Evolutionary conservation across 1,140 invertebrate genomes (phyloP), one percentile per base, ranked within the genome.

Genomic region (Drosophila ironensis): DNA sequence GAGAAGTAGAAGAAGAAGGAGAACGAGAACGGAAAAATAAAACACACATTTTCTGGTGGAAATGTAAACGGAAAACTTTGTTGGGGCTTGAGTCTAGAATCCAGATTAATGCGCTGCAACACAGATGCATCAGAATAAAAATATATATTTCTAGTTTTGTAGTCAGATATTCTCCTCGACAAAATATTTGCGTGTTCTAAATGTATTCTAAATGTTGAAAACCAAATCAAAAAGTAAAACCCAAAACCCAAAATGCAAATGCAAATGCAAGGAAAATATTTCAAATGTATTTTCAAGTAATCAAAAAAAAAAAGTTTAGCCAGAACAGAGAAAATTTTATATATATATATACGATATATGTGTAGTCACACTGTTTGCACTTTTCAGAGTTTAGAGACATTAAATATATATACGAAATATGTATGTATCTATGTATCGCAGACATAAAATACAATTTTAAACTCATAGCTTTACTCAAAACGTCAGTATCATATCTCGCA

Each of bases 151-250:
- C 63, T 63, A 63, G 60, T 63, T 63, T 63, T 63, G 60, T 63
- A 63, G 60, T 40, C 60, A 63, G 42, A 63, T 63, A 63, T 63
- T 63, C 60, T 63, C 33, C 44, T 51, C 53, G 27, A 30, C 24
- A 56, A 41, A 46, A 75, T 64, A 64, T 73, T 82, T 82, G 41
- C 57, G 78, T 84, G 69, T 82, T 84, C 78, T 77, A 57, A 77
- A 84, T 64, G 63, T 82, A 82, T 82, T 82, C 69, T 66, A 78
- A 78, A 84, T 84, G 78, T 82, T 84, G 47, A 51, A n/a, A 45
- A 57, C 17, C 17, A 42, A 40, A 35, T 14, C 40, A 11, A 38
- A 52, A 46, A 30, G 12, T 24, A 33, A 54, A 12, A 28, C 14
- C 24, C 6, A 46, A 63, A 41, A 30, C 11, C 22, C n/a, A 33